Evolutionary conservation across 2,797 vertebrate species (phyloP).

Genomic region (Acipenser transmontanus): DNA sequence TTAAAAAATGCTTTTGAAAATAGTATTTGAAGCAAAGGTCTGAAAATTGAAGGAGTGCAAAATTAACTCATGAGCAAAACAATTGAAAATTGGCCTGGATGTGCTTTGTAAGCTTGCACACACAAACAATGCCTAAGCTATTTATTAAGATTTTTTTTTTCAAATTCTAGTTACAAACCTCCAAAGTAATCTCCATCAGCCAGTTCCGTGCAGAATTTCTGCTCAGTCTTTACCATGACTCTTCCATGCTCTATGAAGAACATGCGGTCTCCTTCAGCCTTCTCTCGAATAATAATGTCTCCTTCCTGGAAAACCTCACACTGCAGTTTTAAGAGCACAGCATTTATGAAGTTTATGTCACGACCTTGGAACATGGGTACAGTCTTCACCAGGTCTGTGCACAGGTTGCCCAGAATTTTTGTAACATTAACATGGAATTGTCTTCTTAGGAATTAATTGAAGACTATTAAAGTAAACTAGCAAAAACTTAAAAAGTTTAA

Average conservation of each 20-base stretch:
- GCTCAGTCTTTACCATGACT: constrained; percentile 44
- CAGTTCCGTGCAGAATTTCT: constrained; percentile 41
- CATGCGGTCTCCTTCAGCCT: constrained; percentile 49
- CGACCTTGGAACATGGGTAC: constrained; percentile 50
- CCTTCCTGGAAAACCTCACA: constrained; percentile 50
- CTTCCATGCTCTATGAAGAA: constrained; percentile 56
- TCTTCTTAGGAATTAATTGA: no score
- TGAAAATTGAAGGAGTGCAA: no score
- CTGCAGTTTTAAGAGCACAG: constrained; percentile 39
- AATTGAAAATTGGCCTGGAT: no score
- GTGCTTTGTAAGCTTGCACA: no score
- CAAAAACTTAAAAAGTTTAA: background rate
- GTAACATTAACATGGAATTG: no score
- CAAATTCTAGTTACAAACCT: constrained; percentile 32
- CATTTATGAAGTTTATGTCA: constrained; percentile 47
- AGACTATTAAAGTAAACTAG: no score
- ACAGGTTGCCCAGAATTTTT: constrained; percentile 39
- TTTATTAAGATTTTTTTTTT: background rate
- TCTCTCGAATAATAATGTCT: constrained; percentile 40
- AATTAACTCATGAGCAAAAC: no score
- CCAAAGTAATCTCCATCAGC: constrained; percentile 60
- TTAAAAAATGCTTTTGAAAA: no score
- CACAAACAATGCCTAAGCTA: no score
- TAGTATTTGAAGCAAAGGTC: no score
- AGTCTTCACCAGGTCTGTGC: constrained; percentile 47